These are phyloP conservation scores for Leucophenga maculata DNA, from an alignment of 2,888 invertebrate species.

Conservation along the genomic window DNA sequence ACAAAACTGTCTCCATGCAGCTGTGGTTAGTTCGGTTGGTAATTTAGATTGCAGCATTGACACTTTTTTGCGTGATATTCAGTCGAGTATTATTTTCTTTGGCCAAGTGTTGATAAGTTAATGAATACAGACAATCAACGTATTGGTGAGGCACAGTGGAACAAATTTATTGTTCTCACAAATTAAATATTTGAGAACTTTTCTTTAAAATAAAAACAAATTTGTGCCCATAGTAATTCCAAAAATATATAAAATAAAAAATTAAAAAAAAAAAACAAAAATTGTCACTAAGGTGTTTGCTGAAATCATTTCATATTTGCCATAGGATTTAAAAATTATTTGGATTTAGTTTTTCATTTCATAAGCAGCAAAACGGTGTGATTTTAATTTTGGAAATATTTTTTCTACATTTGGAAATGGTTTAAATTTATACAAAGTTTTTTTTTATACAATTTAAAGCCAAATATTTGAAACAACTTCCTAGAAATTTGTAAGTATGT, in stretches of 20 bases:
- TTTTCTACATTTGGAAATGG: neutral
- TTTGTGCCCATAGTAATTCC: neutral
- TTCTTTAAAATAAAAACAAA: too few species aligned
- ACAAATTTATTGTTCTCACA: too few species aligned
- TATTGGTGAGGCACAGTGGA: conserved; percentile 15
- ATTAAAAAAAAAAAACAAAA: conserved; percentile 25
- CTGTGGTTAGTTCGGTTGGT: too few species aligned
- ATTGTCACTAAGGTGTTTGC: conserved; percentile 20
- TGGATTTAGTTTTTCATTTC: conserved; percentile 6
- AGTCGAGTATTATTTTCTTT: conserved; percentile 12
- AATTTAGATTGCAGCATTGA: conserved; percentile 17
- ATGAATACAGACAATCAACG: conserved; percentile 18
- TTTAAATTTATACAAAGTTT: neutral
- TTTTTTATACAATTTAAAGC: neutral
- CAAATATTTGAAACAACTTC: too few species aligned
- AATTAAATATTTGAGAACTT: too few species aligned
- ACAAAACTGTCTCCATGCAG: too few species aligned
- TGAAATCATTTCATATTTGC: conserved; percentile 4
- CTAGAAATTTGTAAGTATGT: too few species aligned
- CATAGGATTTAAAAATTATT: conserved; percentile 14
- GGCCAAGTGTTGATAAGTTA: conserved; percentile 33
- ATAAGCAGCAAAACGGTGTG: neutral
- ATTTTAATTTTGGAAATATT: neutral
- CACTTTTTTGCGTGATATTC: neutral
- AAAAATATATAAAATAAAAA: conserved; percentile 26